These are phyloP conservation scores for Mormyrops attenuatus DNA, from an alignment of 2,797 vertebrate genomes.

Conservation along the genomic window DNA sequence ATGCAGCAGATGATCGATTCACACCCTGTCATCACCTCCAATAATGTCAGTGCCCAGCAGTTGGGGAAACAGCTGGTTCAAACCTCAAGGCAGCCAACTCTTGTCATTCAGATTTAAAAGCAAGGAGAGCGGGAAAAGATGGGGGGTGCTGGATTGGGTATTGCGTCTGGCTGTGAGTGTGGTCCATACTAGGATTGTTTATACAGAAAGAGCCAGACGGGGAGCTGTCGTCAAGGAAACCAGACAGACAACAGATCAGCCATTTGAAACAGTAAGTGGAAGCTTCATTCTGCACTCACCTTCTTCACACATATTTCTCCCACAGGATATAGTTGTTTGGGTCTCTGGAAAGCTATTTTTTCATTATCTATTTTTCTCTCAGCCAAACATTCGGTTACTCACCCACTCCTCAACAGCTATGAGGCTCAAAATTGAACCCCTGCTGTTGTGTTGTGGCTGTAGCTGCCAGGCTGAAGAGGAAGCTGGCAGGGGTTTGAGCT, in stretches of 20 bases:
- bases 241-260: not conserved
- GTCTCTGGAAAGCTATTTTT: not conserved
- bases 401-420: not conserved
- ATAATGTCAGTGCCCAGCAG: not conserved
- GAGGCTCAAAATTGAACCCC: not conserved
- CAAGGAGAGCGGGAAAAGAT: not conserved
- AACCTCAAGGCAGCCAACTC: not conserved
- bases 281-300: not conserved
- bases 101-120: not conserved
- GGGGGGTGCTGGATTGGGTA: not conserved
- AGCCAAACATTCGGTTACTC: not conserved
- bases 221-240: slow-evolving; percentile 1
- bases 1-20: not conserved
- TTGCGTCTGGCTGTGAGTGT: not conserved
- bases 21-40: not conserved
- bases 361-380: not conserved
- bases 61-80: slow-evolving; percentile 4
- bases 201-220: not conserved
- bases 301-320: not conserved
- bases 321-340: not conserved
- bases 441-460: not conserved
- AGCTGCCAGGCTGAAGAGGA: not conserved
- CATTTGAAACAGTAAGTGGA: not conserved
- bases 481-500: not conserved
- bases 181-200: not conserved